Evolutionary conservation across 2,113 vertebrate genomes (phyloP), one percentile per base, ranked within the genome.

Genomic region (Alces alces): DNA sequence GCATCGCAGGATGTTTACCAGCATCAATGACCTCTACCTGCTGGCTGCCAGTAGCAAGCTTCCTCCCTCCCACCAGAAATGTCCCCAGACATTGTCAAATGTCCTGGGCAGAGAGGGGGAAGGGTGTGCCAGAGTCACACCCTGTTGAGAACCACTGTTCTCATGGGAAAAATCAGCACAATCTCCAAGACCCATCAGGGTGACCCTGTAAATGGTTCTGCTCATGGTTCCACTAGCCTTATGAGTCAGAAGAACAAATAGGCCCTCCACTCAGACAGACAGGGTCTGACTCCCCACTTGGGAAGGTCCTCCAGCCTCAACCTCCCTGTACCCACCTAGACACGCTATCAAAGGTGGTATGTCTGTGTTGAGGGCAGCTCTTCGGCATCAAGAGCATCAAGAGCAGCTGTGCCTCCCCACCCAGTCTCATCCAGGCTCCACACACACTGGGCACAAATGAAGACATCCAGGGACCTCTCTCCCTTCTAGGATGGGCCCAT

Each of bases 371-470:
- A 39, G 61, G 36, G 3, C 30, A 17, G 47, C 16, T 33, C 43
- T 61, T 19, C 15, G 7, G 47, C 1, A 4, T 5, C 11, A 6
- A 0, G 2, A 7, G 47, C 1, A 4, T 5, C 11, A 6, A 0
- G 2, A 9, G 66, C 27, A 30, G 79, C 55, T 11, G 2, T 60
- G 82, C 58, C 87, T 79, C 15, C 33, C 6, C 14, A 1, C 7
- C 19, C 50, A 43, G 55, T 43, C 47, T 39, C 1, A 2, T 28
- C 57, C 80, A 39, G 93, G 43, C 73, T 70, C 60, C 79, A 25
- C 2, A 7, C 50, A 36, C 17, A 39, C 27, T 0, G 1, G 16
- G 58, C 47, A 12, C 86, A 55, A 3, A 39, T 11, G 55, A 64
- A n/a, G 66, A 52, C 33, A 5, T 10, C 76, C 27, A 11, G 58